Base-by-base conservation (phyloP, 2,113 vertebrate genomes). In the Chauna torquata region DNA sequence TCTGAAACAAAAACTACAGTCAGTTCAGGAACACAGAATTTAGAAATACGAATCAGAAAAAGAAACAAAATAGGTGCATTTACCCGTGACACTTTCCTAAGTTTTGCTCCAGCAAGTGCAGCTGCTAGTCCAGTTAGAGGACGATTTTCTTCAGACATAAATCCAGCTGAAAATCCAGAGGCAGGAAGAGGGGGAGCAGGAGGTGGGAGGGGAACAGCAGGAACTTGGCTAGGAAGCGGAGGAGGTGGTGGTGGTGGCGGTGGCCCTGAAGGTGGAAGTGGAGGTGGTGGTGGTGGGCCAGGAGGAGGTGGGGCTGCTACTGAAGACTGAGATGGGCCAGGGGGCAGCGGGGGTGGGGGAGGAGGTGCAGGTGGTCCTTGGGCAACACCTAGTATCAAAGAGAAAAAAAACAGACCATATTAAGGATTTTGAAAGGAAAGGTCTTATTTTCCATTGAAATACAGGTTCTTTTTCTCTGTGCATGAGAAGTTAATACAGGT, bases 31-130 rank as follows among this genome's bases (percentile, higher is more conserved):
- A 89, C 34, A 64, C 9, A 38, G n/a, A 45, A 49, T 57, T 84
- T 62, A 58, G 8, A 80, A 25, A 32, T 25, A 47, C 27, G 66
- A 89, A 61, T 0, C 0, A 0, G 22, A 66, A 65, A 38, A 59
- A 44, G 66, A 40, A 62, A 71, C 47, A 25, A 7, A 57, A 45
- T 42, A 91, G 50, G 19, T 71, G 15, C 83, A 95, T 97, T 99
- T 98, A 99, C 99, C 99, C 99, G 97, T 89, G 98, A 98, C 97
- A 99, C 99, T 98, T 99, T 99, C 96, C 99, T 98, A 95, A 99
- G 98, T 92, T 99, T 99, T 96, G 99, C 99, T 97, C 99, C 99
- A 69, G 99, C 99, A 24, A 99, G 98, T 27, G 99, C 99, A 68
- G 99, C 99, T 87, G 99, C 99, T 70, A 99, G 97, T 97, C 99